phyloP scores from a whole-genome alignment of 1,140 invertebrate species.

The Magallana ariakensis region DNA sequence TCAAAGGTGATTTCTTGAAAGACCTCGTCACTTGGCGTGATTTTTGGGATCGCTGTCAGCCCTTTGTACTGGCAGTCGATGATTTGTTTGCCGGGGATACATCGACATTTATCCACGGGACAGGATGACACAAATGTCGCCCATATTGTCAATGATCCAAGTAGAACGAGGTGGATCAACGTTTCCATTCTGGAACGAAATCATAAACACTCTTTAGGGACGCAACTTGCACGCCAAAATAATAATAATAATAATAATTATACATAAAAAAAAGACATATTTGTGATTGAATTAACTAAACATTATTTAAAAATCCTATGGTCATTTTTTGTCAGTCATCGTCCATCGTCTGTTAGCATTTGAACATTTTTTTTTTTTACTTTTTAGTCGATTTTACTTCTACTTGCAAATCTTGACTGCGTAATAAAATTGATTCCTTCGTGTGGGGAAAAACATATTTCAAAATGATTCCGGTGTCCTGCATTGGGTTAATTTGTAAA shows the following conservation, averaged over 20 bases:
- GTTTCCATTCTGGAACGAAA: background rate
- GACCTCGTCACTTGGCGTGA: background rate
- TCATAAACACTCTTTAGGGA: background rate
- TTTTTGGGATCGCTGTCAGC: background rate
- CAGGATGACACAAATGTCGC: background rate
- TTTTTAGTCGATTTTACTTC: too few species aligned
- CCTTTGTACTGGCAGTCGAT: background rate
- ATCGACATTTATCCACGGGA: background rate
- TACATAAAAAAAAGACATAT: background rate
- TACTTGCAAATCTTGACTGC: too few species aligned
- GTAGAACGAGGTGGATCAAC: background rate
- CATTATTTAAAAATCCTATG: too few species aligned
- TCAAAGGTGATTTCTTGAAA: background rate
- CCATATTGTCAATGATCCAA: background rate
- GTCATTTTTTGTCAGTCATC: too few species aligned
- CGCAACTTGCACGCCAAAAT: background rate
- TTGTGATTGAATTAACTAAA: background rate
- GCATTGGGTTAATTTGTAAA: too few species aligned
- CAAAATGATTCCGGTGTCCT: too few species aligned
- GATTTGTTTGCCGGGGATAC: background rate
- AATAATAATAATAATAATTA: background rate
- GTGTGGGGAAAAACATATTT: too few species aligned
- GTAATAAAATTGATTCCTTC: too few species aligned
- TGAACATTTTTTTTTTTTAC: too few species aligned
- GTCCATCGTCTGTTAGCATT: too few species aligned